Evolutionary conservation across 2,113 vertebrate genomes (phyloP).

Genomic region (Pseudolaguvia tuberculata): DNA sequence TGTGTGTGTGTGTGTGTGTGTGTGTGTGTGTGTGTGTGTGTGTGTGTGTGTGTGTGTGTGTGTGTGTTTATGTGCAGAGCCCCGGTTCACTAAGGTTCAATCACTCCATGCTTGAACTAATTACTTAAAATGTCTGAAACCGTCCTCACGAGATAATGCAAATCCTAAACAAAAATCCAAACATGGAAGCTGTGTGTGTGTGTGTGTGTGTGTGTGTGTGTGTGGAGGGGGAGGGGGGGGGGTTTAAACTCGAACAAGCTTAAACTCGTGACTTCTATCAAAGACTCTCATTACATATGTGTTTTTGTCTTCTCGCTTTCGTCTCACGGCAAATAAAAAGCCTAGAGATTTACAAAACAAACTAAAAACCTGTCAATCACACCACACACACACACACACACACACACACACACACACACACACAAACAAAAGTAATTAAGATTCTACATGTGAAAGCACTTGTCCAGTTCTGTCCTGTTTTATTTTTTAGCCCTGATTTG

Average conservation of each 20-base stretch:
- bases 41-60: too few species aligned
- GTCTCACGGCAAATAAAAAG: neutral
- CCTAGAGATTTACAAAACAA: neutral
- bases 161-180: neutral
- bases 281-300: neutral
- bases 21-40: too few species aligned
- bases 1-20: neutral
- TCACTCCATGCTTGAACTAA: conserved; percentile 11
- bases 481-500: neutral
- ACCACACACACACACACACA: neutral
- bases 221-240: too few species aligned
- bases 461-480: neutral
- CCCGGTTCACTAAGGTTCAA: neutral
- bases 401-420: too few species aligned
- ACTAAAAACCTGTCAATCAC: neutral
- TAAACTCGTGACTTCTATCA: conserved; percentile 2
- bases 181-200: neutral
- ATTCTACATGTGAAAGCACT: neutral
- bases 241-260: neutral
- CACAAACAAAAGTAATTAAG: neutral
- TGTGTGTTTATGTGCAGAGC: too few species aligned
- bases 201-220: too few species aligned
- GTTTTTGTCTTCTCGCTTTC: conserved; percentile 6
- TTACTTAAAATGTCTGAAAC: neutral
- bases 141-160: conserved; percentile 13